Evolutionary conservation across 1,140 invertebrate species (phyloP).

Genomic region (Pseudachorutes palmiensis): DNA sequence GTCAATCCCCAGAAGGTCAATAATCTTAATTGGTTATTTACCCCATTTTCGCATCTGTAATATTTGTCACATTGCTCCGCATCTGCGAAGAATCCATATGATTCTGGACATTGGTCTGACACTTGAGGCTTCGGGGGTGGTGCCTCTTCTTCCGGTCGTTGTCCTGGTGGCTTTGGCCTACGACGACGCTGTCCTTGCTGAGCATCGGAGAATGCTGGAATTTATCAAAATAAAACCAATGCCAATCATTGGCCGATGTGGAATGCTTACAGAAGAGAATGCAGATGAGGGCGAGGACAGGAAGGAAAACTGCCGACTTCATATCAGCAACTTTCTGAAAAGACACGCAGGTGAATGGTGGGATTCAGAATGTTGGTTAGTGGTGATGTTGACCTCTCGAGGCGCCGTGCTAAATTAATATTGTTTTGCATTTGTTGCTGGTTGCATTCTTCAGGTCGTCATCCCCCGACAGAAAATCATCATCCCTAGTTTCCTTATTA

Average conservation of each 20-base stretch:
- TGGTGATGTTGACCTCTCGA: not conserved
- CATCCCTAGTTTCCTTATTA: not conserved
- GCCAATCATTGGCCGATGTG: not conserved
- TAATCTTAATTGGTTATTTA: constrained; percentile 41
- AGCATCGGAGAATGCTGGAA: not conserved
- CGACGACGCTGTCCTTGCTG: not conserved
- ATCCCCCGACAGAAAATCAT: not conserved
- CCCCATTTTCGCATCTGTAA: constrained; percentile 63
- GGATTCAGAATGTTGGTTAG: too few relatives aligned
- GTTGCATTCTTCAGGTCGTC: not conserved
- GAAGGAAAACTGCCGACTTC: not conserved
- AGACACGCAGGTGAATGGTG: too few relatives aligned
- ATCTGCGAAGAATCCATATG: constrained; percentile 75
- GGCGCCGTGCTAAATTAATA: not conserved
- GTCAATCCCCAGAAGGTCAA: not conserved
- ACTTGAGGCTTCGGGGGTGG: not conserved
- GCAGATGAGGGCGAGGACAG: not conserved
- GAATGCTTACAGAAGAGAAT: not conserved
- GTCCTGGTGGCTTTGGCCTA: not conserved
- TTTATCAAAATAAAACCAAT: not conserved
- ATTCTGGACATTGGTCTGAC: constrained; percentile 60
- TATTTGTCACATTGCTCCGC: constrained; percentile 84
- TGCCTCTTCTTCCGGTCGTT: not conserved
- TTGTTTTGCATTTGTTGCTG: not conserved
- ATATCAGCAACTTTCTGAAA: too few relatives aligned